Evolutionary conservation across 1,140 invertebrate genomes (phyloP), one percentile per base, ranked within the genome.

Genomic region (Nomia melanderi): DNA sequence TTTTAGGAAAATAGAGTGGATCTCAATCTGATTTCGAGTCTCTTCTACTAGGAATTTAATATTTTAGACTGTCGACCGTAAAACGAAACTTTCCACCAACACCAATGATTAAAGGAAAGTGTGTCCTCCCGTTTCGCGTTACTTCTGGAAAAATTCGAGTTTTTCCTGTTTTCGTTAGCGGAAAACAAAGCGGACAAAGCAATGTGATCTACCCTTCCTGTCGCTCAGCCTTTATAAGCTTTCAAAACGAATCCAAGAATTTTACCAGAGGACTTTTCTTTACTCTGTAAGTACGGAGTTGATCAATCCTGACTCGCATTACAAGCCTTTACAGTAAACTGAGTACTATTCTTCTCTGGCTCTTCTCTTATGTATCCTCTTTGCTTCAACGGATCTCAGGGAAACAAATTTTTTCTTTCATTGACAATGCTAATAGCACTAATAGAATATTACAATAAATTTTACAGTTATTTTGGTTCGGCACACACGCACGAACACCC

Each of bases 271-370:
- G 29, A 59, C 29, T 59, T 31, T n/a, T 39, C 5, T 44, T 20
- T 0, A 8, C 39, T 31, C 27, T 4, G 59, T 11, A 27, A 44
- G 29, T 59, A 27, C 23, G 27, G 5, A n/a, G 9, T 7, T 60
- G 54, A 71, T 71, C 56, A 60, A 60, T 41, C n/a, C 39, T 44
- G 36, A 47, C 27, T 47, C 54, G n/a, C 6, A 27, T 71, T 71
- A 60, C 56, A 11, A 20, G 4, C 41, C n/a, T 20, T 6, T 7
- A 50, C 47, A n/a, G 54, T 12, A 20, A 44, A 29, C 20, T 44
- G n/a, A 7, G 31, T n/a, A 5, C 9, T 20, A 39, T 25, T 69
- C 23, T 56, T 57, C 9, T 33, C 27, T n/a, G 25, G 8, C 7
- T 3, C 14, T 14, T 17, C 14, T 33, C 17, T 11, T n/a, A 9